Evolutionary conservation across 2,888 invertebrate species (phyloP).

Genomic region (Unio pictorum): DNA sequence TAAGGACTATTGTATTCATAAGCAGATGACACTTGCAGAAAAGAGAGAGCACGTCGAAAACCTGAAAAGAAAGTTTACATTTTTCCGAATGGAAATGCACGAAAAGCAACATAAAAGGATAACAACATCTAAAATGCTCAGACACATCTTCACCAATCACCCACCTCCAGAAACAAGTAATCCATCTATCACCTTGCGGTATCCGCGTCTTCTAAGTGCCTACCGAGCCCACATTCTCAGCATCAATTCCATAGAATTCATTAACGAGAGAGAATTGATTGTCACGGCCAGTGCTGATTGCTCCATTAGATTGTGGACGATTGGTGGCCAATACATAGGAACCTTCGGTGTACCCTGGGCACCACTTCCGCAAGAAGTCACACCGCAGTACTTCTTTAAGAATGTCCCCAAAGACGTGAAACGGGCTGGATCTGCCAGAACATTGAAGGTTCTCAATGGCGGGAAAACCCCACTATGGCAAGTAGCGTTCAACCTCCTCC

Average conservation of each 20-base stretch:
- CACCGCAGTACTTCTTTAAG: slow-evolving; percentile 46
- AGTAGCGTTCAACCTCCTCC: slow-evolving; percentile 35
- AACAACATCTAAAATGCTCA: slow-evolving; percentile 19
- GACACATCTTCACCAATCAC: slow-evolving; percentile 30
- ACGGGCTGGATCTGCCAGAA: slow-evolving; percentile 83
- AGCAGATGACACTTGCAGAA: slow-evolving; percentile 23
- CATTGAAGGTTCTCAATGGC: slow-evolving; percentile 77
- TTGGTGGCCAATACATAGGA: slow-evolving; percentile 75
- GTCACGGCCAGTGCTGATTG: slow-evolving; percentile 81
- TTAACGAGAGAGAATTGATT: slow-evolving; percentile 79
- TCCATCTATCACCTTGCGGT: slow-evolving; percentile 45
- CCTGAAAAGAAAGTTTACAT: slow-evolving; percentile 44
- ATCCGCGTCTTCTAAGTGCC: slow-evolving; percentile 62
- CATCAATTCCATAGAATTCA: slow-evolving; percentile 79
- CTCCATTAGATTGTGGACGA: slow-evolving; percentile 73
- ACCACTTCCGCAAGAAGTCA: slow-evolving; percentile 70
- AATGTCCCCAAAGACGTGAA: slow-evolving; percentile 81
- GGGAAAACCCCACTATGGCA: slow-evolving; percentile 50
- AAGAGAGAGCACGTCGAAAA: slow-evolving; percentile 27
- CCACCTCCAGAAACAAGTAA: slow-evolving; percentile 50
- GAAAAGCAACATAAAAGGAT: slow-evolving; percentile 15
- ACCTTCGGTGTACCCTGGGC: slow-evolving; percentile 86
- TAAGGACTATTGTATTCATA: slow-evolving; percentile 78
- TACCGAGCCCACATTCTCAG: slow-evolving; percentile 80
- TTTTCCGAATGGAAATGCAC: slow-evolving; percentile 37